Conservation (phyloP, 2,888 invertebrate genomes). For the Eupelmus urozonus region DNA sequence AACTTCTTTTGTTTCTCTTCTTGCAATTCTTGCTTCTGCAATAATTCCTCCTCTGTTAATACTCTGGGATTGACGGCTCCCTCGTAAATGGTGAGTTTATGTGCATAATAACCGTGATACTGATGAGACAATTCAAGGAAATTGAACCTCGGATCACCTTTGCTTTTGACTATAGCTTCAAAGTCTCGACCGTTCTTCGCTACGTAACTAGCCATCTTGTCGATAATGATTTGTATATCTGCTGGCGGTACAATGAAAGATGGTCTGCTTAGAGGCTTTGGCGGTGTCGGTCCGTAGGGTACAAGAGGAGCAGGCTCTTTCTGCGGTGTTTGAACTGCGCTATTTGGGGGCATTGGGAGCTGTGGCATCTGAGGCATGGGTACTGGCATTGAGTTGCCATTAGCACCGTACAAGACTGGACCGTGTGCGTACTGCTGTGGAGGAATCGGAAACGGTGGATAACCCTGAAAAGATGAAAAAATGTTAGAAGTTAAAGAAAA, state of each 20-base stretch:
- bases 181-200: slow-evolving; percentile 96
- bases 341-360: slow-evolving; percentile 43
- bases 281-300: slow-evolving; percentile 72
- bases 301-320: slow-evolving; percentile 71
- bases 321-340: slow-evolving; percentile 51
- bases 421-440: slow-evolving; percentile 75
- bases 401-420: slow-evolving; percentile 72
- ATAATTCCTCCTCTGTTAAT: slow-evolving; percentile 73
- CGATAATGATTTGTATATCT: slow-evolving; percentile 91
- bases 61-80: slow-evolving; percentile 73
- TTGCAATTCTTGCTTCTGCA: slow-evolving; percentile 73
- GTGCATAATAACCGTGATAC: slow-evolving; percentile 90
- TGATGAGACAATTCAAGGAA: slow-evolving; percentile 89
- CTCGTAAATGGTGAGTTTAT: slow-evolving; percentile 80
- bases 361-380: slow-evolving; percentile 51
- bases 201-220: slow-evolving; percentile 98
- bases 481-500: not conserved
- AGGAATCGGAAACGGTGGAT: slow-evolving; percentile 65
- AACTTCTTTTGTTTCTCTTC: slow-evolving; percentile 74
- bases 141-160: slow-evolving; percentile 91
- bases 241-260: slow-evolving; percentile 85
- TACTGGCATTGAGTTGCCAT: slow-evolving; percentile 68
- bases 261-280: slow-evolving; percentile 76
- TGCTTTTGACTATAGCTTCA: slow-evolving; percentile 90
- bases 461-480: slow-evolving; percentile 63